Conservation (phyloP, 2,797 vertebrate genomes). For the Cyclopterus lumpus region DNA sequence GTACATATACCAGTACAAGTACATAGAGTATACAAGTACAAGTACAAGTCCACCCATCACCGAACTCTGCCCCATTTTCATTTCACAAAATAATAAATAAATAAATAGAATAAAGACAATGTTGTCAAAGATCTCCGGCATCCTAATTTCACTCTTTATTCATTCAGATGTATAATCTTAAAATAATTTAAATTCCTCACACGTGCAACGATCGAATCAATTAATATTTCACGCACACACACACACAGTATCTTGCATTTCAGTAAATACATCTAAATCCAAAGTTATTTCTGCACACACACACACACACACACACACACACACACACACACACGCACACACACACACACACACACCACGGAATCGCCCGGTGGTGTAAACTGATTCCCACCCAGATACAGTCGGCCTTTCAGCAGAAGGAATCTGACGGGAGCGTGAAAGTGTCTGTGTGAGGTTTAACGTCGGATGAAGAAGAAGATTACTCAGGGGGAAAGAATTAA, state of each 20-base stretch:
- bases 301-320: not conserved
- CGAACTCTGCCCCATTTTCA: not conserved
- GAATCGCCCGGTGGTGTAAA: slow-evolving; percentile 32
- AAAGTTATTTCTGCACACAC: not conserved
- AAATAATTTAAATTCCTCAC: not conserved
- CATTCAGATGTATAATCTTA: not conserved
- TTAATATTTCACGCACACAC: not conserved
- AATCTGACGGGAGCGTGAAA: slow-evolving; percentile 68
- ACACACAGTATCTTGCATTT: not conserved
- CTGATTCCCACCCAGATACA: slow-evolving; percentile 58
- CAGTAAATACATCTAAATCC: not conserved
- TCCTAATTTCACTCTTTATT: not conserved
- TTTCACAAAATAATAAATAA: not conserved
- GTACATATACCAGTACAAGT: not conserved
- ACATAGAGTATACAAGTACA: no score
- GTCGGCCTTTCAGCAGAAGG: slow-evolving; percentile 60
- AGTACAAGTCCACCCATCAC: not conserved
- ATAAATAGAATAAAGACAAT: not conserved
- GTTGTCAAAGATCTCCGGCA: not conserved
- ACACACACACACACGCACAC: not conserved
- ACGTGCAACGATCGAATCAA: not conserved
- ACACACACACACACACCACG: not conserved
- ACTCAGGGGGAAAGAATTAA: slow-evolving; percentile 40
- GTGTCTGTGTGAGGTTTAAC: slow-evolving; percentile 54
- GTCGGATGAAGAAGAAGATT: slow-evolving; percentile 55